These are phyloP conservation scores for Hetaerina titia DNA, from an alignment of 2,888 invertebrate species.

Conservation along the genomic window DNA sequence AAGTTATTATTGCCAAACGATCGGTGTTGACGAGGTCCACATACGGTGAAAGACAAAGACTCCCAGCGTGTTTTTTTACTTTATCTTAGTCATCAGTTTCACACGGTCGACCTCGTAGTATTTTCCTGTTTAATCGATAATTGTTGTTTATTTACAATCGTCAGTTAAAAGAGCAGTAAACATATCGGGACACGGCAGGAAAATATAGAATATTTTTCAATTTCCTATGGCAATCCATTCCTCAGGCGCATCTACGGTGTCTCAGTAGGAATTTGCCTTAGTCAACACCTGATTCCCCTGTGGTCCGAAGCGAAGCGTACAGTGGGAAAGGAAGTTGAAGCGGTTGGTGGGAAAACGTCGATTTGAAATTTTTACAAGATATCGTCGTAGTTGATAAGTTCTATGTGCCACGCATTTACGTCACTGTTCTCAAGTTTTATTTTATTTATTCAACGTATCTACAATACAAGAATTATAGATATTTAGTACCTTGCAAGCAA, in stretches of 20 bases:
- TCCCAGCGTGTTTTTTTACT: neutral
- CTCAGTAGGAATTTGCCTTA: neutral
- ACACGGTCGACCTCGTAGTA: neutral
- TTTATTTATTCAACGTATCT: no score
- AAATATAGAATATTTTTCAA: neutral
- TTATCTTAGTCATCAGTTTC: neutral
- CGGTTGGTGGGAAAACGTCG: no score
- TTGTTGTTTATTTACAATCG: neutral
- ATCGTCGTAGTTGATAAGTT: no score
- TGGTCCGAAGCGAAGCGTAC: no score
- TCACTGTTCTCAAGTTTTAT: no score
- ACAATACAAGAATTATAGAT: no score
- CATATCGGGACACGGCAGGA: neutral
- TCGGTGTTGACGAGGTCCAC: neutral
- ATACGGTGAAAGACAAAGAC: neutral
- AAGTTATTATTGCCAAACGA: slow-evolving; percentile 57
- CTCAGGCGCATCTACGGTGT: neutral
- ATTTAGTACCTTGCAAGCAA: no score
- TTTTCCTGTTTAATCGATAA: neutral
- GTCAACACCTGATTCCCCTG: neutral
- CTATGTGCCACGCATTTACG: no score
- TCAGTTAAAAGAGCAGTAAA: neutral
- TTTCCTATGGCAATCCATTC: neutral
- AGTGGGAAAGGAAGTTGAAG: no score
- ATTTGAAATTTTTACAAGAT: no score